Conservation (phyloP, 2,888 invertebrate species). For the Pachydiplax longipennis region DNA sequence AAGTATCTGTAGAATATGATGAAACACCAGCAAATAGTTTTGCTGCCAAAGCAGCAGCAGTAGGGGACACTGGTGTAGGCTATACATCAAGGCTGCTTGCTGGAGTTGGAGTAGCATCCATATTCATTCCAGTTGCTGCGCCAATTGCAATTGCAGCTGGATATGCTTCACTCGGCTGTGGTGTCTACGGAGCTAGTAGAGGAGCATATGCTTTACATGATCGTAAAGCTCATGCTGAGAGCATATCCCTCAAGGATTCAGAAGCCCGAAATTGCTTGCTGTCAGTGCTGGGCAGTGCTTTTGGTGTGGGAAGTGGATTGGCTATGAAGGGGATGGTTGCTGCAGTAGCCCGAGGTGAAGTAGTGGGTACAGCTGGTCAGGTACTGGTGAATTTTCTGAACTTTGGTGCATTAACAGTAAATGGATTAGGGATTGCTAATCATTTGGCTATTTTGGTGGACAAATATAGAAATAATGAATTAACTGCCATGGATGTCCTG, state of each 20-base stretch:
- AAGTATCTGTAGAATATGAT: conserved; percentile 54
- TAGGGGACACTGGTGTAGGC: conserved; percentile 54
- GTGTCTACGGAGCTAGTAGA: conserved; percentile 64
- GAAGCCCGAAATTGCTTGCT: conserved; percentile 69
- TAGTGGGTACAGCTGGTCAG: conserved; percentile 61
- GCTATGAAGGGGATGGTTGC: conserved; percentile 62
- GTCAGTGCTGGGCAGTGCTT: conserved; percentile 66
- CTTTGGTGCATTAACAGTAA: neutral
- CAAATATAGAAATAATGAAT: conserved; percentile 62
- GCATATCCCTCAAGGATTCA: conserved; percentile 63
- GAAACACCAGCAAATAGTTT: conserved; percentile 56
- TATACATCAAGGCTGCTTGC: conserved; percentile 58
- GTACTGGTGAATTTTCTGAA: neutral
- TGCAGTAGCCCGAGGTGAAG: conserved; percentile 63
- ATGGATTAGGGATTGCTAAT: conserved; percentile 5
- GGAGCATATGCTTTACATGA: conserved; percentile 63
- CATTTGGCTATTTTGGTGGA: conserved; percentile 52
- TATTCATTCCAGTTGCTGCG: conserved; percentile 62
- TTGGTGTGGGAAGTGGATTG: conserved; percentile 66
- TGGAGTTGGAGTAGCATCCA: conserved; percentile 64
- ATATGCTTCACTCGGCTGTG: conserved; percentile 62
- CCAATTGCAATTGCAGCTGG: conserved; percentile 56
- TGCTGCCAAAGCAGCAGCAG: conserved; percentile 53
- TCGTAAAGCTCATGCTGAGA: conserved; percentile 64
- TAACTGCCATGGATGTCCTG: conserved; percentile 61